Base-by-base conservation (phyloP, 2,113 vertebrate species). In the Thunnus thynnus region DNA sequence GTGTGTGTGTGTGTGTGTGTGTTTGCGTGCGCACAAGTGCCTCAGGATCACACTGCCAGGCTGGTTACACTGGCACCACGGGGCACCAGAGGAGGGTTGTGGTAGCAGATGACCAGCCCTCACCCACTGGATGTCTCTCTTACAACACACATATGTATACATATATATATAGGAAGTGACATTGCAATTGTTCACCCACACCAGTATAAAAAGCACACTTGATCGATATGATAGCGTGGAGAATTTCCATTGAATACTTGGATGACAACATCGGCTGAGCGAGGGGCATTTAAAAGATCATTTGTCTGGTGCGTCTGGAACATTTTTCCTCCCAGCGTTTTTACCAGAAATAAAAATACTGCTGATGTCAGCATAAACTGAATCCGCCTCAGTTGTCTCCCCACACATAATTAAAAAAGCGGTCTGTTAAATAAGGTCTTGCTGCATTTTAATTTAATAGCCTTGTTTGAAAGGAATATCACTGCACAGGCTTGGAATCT, bases 61-160 rank as follows among this genome's bases (percentile, higher is more conserved):
- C 84, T 80, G 80, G 83, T 77, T 84, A 68, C 63, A 80, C 89
- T 91, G 93, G 88, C 91, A 94, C 83, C 84, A 73, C 75, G 51
- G 75, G 79, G 82, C 84, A 92, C 87, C 84, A 88, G 70, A 68
- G 54, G 16, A 77, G 76, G 70, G 51, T 27, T 79, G 47, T 41
- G 20, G 47, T 48, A 64, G 63, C 70, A 87, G 82, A 91, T 36
- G 51, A 86, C 44, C 82, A 69, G 76, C 57, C 63, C 20, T 75
- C 25, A 71, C 57, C 46, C 25, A 46, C 60, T 85, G 16, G 27
- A 63, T 65, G 4, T 41, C 32, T 63, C 46, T 63, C 57, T 58
- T 56, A 47, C 20, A 2, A 41, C 18, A 2, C 47, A 76, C 46
- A 61, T 48, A 66, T 2, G 41, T 32, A 79, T 48, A 70, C 58